phyloP scores from a whole-genome alignment of 2,797 vertebrate species.

The Phrynocephalus vlangalii region DNA sequence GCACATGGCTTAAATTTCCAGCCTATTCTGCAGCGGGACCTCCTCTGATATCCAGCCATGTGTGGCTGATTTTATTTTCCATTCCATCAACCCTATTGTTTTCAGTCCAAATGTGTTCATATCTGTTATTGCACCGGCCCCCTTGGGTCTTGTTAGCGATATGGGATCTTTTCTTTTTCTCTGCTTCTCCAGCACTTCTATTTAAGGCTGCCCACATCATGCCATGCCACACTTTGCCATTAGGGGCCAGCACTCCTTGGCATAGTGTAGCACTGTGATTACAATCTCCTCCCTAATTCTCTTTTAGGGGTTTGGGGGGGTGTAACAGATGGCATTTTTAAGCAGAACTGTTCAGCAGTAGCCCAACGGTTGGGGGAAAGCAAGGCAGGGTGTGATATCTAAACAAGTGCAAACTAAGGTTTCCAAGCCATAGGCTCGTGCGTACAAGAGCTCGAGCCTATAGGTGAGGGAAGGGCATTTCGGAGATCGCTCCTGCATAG shows the following conservation, averaged over 20 bases:
- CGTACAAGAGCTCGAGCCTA: no score
- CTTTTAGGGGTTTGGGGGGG: not conserved
- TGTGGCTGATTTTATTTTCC: not conserved
- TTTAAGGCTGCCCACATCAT: not conserved
- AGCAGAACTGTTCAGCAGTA: not conserved
- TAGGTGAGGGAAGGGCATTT: no score
- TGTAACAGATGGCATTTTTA: not conserved
- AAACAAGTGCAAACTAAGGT: no score
- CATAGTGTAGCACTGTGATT: not conserved
- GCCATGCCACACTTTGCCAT: not conserved
- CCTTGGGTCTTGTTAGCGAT: not conserved
- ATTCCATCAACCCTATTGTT: not conserved
- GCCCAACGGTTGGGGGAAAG: not conserved
- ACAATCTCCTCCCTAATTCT: not conserved
- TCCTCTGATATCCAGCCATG: not conserved
- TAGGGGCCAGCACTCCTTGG: constrained; percentile 5
- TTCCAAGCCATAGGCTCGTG: not conserved
- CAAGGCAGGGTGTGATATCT: no score
- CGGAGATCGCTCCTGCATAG: no score
- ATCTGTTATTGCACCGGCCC: not conserved
- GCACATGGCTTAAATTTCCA: not conserved
- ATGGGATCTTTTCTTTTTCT: not conserved
- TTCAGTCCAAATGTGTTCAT: not conserved
- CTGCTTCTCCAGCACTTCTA: no score
- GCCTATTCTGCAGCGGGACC: not conserved